Evolutionary conservation across 2,113 vertebrate genomes (phyloP), one percentile per base, ranked within the genome.

Genomic region (Butorides virescens): DNA sequence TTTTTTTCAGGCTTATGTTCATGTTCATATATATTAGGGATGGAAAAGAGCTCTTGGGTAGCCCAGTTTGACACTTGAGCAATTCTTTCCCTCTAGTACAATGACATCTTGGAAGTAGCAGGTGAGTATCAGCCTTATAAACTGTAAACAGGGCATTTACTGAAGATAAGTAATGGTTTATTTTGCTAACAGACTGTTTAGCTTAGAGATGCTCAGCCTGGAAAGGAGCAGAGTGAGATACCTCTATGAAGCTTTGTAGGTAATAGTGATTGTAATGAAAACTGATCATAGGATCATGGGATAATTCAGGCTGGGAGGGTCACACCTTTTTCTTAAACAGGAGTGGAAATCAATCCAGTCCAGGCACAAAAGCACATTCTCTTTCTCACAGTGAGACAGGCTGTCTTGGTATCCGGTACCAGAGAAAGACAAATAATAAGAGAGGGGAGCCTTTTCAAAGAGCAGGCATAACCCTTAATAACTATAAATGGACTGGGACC

Each of bases 341-440:
- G 68, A 49, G 78, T 77, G 76, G 86, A 80, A 94, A 92, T 92
- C 34, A 88, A 71, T 78, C 65, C 68, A 72, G 37, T 10, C 25
- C 30, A 55, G 65, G 29, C 65, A 84, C 68, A 94, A 91, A 95
- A 92, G 76, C 55, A 29, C 56, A 58, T 93, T 76, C 53, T 92
- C 18, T 65, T 88, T 85, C 82, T 86, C 75, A 59, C 34, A 86
- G 27, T 23, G 34, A 93, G 58, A 63, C 42, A 71, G 52, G 11
- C 56, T 90, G 42, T 55, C 79, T 90, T 70, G 52, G 27, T 89
- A 78, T 75, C 62, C 0, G 1, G 61, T 72, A 72, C 65, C 73
- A 72, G 49, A 32, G 72, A 93, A 92, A 93, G 80, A 94, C 65
- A 92, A 92, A 86, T 49, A 96, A 71, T 30, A 81, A 86, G 29